Evolutionary conservation across 2,888 invertebrate genomes (phyloP).

Genomic region (Prionchulus punctatus): DNA sequence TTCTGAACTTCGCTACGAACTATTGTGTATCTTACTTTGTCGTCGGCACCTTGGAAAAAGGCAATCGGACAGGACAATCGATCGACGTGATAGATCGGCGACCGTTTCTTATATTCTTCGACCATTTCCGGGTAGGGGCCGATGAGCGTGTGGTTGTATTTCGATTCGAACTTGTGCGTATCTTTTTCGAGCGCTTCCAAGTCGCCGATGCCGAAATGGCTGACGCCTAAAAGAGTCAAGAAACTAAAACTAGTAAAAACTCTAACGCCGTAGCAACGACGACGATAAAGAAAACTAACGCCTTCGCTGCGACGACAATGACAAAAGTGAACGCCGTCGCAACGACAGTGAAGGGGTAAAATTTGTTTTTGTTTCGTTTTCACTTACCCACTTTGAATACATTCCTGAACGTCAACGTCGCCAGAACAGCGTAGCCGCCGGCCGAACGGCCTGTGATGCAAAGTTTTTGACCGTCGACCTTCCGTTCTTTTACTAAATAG

Average conservation of each 20-base stretch:
- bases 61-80: conserved; percentile 33
- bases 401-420: conserved; percentile 29
- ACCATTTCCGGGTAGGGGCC: conserved; percentile 21
- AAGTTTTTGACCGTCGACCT: conserved; percentile 31
- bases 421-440: conserved; percentile 34
- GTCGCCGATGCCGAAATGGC: conserved; percentile 37
- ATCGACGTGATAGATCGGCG: conserved; percentile 33
- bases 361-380: no score
- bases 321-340: no score
- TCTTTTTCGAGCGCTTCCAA: conserved; percentile 31
- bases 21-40: conserved; percentile 10
- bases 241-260: neutral
- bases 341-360: no score
- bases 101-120: conserved; percentile 26
- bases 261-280: neutral
- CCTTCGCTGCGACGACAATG: neutral
- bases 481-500: conserved; percentile 22
- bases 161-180: conserved; percentile 38
- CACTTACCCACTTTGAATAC: conserved; percentile 7
- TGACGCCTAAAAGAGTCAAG: conserved; percentile 24
- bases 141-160: conserved; percentile 33
- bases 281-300: neutral
- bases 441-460: conserved; percentile 37
- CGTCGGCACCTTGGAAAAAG: conserved; percentile 30
- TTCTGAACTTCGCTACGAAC: no score